Evolutionary conservation across 1,140 invertebrate species (phyloP).

Genomic region (Thalassaphorura encarpata): DNA sequence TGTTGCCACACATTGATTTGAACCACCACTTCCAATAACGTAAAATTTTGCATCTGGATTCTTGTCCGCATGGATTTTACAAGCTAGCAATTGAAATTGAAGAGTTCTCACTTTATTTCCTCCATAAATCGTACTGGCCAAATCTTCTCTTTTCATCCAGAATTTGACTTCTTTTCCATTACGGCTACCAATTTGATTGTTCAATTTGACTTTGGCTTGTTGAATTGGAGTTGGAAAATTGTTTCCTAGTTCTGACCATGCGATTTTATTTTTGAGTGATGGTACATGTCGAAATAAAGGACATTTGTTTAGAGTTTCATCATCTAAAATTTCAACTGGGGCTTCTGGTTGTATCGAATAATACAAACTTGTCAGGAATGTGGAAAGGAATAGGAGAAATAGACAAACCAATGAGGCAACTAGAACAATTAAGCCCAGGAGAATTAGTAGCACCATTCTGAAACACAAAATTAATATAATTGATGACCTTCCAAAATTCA

Average conservation of each 20-base stretch:
- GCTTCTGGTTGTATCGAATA: background rate
- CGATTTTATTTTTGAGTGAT: background rate
- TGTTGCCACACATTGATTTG: constrained; percentile 1
- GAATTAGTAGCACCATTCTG: background rate
- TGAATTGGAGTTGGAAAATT: background rate
- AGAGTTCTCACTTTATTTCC: constrained; percentile 5
- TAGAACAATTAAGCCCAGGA: background rate
- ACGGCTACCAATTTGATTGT: too few relatives aligned
- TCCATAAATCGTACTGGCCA: background rate
- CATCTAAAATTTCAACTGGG: background rate
- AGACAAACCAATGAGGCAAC: background rate
- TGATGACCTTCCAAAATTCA: too few relatives aligned
- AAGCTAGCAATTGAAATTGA: background rate
- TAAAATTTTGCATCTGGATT: background rate
- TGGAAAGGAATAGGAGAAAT: background rate
- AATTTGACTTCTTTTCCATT: background rate
- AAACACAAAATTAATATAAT: too few relatives aligned
- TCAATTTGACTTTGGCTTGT: background rate
- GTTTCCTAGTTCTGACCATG: background rate
- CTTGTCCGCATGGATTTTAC: background rate
- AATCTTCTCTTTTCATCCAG: constrained; percentile 5
- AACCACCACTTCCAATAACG: background rate
- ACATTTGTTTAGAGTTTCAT: background rate
- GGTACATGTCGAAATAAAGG: background rate
- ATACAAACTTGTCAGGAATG: background rate